Conservation (phyloP, 2,797 vertebrate genomes). For the Vespertilio murinus region DNA sequence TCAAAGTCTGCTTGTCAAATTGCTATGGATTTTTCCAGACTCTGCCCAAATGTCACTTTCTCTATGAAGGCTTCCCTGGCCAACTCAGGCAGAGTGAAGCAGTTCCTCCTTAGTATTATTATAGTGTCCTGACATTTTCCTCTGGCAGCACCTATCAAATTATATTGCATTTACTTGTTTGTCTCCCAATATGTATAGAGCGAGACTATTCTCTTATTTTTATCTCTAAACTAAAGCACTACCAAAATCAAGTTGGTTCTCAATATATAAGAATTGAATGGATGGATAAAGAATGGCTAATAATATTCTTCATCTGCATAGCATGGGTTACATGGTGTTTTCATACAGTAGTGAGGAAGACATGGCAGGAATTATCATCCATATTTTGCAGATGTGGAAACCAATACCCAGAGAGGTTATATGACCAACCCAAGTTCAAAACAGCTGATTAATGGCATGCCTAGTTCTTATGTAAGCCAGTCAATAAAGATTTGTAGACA, state of each 20-base stretch:
- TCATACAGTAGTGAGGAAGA: not conserved
- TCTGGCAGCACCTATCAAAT: not conserved
- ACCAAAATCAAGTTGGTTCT: slow-evolving; percentile 33
- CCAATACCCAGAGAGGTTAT: not conserved
- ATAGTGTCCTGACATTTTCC: not conserved
- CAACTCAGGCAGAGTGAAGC: slow-evolving; percentile 12
- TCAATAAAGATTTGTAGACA: not conserved
- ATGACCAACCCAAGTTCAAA: not conserved
- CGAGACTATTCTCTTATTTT: not conserved
- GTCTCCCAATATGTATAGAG: not conserved
- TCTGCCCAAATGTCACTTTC: slow-evolving; percentile 52
- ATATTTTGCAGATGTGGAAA: slow-evolving; percentile 22
- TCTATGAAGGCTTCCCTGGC: not conserved
- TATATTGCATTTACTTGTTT: not conserved
- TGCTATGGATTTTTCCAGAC: slow-evolving; percentile 48
- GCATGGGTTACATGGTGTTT: not conserved
- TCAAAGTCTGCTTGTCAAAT: slow-evolving; percentile 58
- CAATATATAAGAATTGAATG: not conserved
- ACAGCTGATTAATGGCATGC: not conserved
- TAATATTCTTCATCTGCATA: not conserved
- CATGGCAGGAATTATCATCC: not conserved
- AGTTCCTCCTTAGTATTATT: not conserved
- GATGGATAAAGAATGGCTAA: not conserved
- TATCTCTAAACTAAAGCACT: not conserved
- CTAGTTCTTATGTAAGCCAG: not conserved